These are phyloP conservation scores for Macrosiphum euphorbiae DNA, from an alignment of 2,888 invertebrate species.

Conservation along the genomic window DNA sequence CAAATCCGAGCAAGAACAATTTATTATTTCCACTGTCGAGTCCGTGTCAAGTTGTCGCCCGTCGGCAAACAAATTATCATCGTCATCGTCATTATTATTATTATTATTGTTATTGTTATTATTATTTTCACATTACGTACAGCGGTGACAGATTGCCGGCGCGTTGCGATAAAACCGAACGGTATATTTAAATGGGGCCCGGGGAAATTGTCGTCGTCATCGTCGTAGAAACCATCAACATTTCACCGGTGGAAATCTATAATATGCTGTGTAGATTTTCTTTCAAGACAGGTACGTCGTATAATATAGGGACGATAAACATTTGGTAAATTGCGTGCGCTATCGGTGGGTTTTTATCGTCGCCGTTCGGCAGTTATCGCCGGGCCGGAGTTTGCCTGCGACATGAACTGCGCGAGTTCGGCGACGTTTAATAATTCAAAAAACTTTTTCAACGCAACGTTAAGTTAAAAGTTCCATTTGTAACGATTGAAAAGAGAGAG, in stretches of 20 bases:
- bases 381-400: background rate
- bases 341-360: background rate
- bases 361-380: background rate
- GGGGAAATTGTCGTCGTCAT: background rate
- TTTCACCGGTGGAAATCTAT: background rate
- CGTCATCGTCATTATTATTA: background rate
- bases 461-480: slow-evolving; percentile 5
- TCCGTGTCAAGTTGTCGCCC: background rate
- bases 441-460: background rate
- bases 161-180: background rate
- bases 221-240: background rate
- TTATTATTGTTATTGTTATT: background rate
- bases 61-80: background rate
- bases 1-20: background rate
- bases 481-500: background rate
- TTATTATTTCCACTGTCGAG: background rate
- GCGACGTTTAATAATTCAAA: background rate
- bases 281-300: background rate
- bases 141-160: background rate
- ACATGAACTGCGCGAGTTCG: background rate
- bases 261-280: background rate
- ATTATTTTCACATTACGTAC: background rate
- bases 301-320: background rate
- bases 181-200: background rate
- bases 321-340: background rate